phyloP scores from a whole-genome alignment of 2,888 invertebrate species.

The Timema cristinae region DNA sequence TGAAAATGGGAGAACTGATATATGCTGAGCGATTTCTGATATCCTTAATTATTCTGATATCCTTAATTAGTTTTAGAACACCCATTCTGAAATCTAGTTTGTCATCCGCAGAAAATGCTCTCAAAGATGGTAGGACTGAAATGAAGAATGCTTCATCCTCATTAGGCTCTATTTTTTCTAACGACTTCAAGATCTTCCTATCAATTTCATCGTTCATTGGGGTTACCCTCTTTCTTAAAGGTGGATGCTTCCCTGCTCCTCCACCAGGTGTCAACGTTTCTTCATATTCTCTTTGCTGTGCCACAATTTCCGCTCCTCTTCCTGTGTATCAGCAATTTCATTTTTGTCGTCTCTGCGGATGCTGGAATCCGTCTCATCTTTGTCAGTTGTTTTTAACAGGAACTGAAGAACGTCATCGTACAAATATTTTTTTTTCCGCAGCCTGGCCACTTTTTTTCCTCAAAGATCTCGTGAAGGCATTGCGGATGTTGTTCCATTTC shows the following conservation, averaged over 20 bases:
- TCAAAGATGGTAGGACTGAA: slow-evolving; percentile 10
- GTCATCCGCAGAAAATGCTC: slow-evolving; percentile 7
- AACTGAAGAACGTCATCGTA: slow-evolving; percentile 10
- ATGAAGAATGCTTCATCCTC: slow-evolving; percentile 18
- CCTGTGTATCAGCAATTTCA: not conserved
- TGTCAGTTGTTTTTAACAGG: not conserved
- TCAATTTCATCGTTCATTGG: not conserved
- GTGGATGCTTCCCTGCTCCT: not conserved
- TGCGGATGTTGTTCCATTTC: slow-evolving; percentile 11
- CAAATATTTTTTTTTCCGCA: not conserved
- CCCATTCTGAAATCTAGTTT: slow-evolving; percentile 8
- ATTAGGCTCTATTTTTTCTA: not conserved
- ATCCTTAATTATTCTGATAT: slow-evolving; percentile 1
- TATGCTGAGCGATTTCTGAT: not conserved
- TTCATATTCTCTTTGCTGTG: not conserved
- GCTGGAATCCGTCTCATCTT: slow-evolving; percentile 2
- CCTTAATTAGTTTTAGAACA: slow-evolving; percentile 1
- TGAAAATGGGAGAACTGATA: not conserved
- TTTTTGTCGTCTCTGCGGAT: not conserved
- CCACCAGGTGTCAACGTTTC: not conserved
- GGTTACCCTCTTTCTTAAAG: not conserved
- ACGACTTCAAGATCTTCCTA: not conserved
- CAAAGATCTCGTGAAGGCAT: slow-evolving; percentile 8
- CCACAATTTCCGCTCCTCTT: not conserved
- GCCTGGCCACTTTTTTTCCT: not conserved